A percentile compares a stretch with the other conserved stretches of the same genome.
Conservation (phyloP, 2,888 invertebrate species). For the Drosophila acutilabella region DNA sequence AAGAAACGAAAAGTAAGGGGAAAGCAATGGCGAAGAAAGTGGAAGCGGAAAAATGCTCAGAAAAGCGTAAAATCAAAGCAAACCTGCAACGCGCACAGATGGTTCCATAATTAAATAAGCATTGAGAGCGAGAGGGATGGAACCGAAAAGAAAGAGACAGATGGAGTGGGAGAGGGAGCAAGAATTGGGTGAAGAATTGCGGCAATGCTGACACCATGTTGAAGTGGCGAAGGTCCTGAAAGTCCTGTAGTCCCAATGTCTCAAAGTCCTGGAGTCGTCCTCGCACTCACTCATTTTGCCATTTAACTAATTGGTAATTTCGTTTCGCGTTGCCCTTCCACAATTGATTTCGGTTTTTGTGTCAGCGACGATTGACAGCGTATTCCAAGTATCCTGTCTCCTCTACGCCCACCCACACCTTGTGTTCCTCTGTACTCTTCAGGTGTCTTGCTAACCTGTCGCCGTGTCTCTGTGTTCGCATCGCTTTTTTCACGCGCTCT, state of each 20-base stretch:
- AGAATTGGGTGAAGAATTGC: constrained; percentile 35
- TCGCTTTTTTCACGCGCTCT: constrained; percentile 68
- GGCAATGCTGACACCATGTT: constrained; percentile 57
- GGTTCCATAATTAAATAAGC: constrained; percentile 81
- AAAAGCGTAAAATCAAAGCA: constrained; percentile 82
- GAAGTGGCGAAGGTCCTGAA: constrained; percentile 42
- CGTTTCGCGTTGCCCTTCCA: constrained; percentile 60
- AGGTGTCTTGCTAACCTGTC: constrained; percentile 54
- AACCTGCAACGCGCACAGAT: constrained; percentile 78
- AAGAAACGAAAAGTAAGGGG: constrained; percentile 24
- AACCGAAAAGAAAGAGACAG: not conserved
- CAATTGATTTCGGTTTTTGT: constrained; percentile 77
- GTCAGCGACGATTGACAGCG: constrained; percentile 73
- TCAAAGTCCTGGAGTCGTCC: constrained; percentile 3
- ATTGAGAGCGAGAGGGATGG: constrained; percentile 41
- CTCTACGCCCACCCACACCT: constrained; percentile 11
- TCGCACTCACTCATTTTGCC: constrained; percentile 72
- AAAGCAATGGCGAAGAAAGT: constrained; percentile 9
- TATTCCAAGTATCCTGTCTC: constrained; percentile 6
- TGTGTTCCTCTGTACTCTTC: constrained; percentile 55
- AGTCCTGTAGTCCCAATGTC: constrained; percentile 1
- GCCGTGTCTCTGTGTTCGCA: constrained; percentile 42
- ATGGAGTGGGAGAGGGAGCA: constrained; percentile 2
- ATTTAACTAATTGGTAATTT: constrained; percentile 81
- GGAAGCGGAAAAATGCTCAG: constrained; percentile 53